phyloP scores from a whole-genome alignment of 2,888 invertebrate species.

The Merodon equestris region DNA sequence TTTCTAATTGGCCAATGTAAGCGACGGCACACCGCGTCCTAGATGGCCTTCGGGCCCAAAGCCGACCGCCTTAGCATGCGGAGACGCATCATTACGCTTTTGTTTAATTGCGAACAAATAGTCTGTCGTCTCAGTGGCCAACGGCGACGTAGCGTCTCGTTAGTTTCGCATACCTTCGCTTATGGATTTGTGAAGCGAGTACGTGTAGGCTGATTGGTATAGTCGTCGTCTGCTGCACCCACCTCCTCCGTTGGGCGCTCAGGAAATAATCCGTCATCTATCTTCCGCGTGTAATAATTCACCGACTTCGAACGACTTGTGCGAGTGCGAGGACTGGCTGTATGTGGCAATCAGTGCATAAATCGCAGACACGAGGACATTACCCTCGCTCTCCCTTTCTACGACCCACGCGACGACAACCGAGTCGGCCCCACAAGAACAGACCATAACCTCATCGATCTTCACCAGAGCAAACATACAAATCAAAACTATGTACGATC shows the following conservation, averaged over 20 bases:
- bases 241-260: conserved; percentile 32
- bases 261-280: conserved; percentile 67
- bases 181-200: neutral
- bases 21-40: neutral
- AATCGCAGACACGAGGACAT: conserved; percentile 63
- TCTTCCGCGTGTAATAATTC: conserved; percentile 68
- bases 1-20: conserved; percentile 65
- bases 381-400: conserved; percentile 64
- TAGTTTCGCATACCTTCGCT: conserved; percentile 17
- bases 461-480: conserved; percentile 63
- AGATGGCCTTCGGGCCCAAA: conserved; percentile 6
- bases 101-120: conserved; percentile 69
- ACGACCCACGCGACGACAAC: conserved; percentile 51
- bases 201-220: conserved; percentile 39
- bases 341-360: conserved; percentile 67
- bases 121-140: conserved; percentile 30
- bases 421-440: conserved; percentile 11
- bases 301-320: conserved; percentile 16
- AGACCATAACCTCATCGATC: conserved; percentile 55
- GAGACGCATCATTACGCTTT: conserved; percentile 67
- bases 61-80: conserved; percentile 25
- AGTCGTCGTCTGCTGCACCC: conserved; percentile 56
- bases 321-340: conserved; percentile 20
- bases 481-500: conserved; percentile 58
- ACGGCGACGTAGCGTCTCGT: conserved; percentile 63